Percentiles rank a stretch among this genome's conserved stretches.
Conservation (phyloP, 2,888 invertebrate species). For the Seladonia tumulorum region DNA sequence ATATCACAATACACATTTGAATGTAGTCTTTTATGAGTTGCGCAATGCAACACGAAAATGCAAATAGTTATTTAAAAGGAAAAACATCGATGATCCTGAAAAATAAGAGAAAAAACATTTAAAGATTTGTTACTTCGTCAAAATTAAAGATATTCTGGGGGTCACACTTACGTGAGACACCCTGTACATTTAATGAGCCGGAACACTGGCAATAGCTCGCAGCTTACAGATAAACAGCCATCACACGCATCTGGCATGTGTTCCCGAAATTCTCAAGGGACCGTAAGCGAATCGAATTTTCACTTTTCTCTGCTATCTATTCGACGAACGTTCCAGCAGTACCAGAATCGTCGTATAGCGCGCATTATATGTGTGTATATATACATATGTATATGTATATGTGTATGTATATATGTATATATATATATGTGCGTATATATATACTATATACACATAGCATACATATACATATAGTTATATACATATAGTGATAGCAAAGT, state of each 20-base stretch:
- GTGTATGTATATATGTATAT: not conserved
- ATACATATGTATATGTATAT: not conserved
- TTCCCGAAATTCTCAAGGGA: not conserved
- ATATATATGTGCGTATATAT: not conserved
- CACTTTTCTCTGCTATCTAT: slow-evolving; percentile 13
- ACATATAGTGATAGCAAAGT: slow-evolving; percentile 14
- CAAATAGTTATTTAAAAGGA: too few relatives aligned
- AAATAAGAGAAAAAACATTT: too few relatives aligned
- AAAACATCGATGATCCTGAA: too few relatives aligned
- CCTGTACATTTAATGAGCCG: not conserved
- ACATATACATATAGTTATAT: slow-evolving; percentile 9
- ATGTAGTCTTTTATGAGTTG: too few relatives aligned
- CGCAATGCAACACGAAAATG: too few relatives aligned
- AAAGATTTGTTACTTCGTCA: too few relatives aligned
- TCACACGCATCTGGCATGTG: not conserved
- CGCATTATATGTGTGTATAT: not conserved
- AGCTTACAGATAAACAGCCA: not conserved
- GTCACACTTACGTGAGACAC: too few relatives aligned
- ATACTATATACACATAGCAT: slow-evolving; percentile 5
- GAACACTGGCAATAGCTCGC: not conserved
- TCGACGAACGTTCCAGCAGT: slow-evolving; percentile 32
- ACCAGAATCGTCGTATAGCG: slow-evolving; percentile 33
- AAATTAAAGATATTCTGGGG: too few relatives aligned
- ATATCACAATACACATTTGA: too few relatives aligned
- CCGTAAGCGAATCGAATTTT: not conserved